A percentile compares a stretch with the other conserved stretches of the same genome.
Evolutionary conservation across 2,888 invertebrate genomes (phyloP).

Genomic region (Drosophila birchii): DNA sequence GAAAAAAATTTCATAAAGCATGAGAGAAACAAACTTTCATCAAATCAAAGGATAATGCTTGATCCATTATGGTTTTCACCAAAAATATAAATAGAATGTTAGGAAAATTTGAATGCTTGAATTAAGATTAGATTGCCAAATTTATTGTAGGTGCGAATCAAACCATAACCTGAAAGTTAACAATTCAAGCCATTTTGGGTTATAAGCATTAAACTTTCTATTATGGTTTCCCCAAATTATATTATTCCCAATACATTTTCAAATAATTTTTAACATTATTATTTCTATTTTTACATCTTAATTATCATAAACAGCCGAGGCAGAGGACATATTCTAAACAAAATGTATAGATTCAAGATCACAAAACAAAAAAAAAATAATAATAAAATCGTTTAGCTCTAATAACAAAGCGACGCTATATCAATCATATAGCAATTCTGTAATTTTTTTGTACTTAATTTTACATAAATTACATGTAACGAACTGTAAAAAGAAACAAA

Average conservation of each 20-base stretch:
- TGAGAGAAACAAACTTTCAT: slow-evolving; percentile 35
- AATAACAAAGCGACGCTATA: slow-evolving; percentile 76
- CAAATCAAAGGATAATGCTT: not conserved
- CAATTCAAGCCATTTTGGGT: not conserved
- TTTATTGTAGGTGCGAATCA: no score
- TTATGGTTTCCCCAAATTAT: slow-evolving; percentile 22
- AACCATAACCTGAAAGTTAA: no score
- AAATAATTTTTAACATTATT: slow-evolving; percentile 57
- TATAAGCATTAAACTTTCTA: slow-evolving; percentile 14
- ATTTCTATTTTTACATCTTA: slow-evolving; percentile 64
- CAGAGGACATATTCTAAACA: slow-evolving; percentile 76
- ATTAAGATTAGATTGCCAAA: no score
- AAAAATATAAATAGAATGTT: not conserved
- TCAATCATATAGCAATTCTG: slow-evolving; percentile 67
- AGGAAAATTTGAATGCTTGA: not conserved
- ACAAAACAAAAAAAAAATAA: slow-evolving; percentile 37
- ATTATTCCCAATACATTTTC: slow-evolving; percentile 18
- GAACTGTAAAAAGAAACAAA: slow-evolving; percentile 68
- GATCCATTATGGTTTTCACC: not conserved
- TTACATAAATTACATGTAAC: slow-evolving; percentile 79
- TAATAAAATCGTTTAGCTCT: slow-evolving; percentile 74
- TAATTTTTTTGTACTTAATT: slow-evolving; percentile 76
- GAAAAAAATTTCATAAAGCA: slow-evolving; percentile 20
- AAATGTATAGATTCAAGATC: slow-evolving; percentile 38
- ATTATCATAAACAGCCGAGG: slow-evolving; percentile 78